Conservation (phyloP, 2,888 invertebrate genomes). For the Torymus aiolomorphi region DNA sequence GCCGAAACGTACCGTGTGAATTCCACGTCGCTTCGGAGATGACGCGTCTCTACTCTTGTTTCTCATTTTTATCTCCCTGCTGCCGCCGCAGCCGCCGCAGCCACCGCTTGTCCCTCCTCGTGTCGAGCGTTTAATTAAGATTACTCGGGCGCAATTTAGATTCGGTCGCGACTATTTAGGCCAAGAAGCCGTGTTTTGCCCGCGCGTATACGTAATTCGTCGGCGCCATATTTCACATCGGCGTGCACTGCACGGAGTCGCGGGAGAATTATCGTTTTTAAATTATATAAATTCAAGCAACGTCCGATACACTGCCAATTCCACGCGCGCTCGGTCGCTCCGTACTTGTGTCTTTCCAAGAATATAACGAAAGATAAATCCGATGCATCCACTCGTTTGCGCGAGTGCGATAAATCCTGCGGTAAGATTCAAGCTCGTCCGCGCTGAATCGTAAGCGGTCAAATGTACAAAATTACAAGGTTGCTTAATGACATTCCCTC, state of each 20-base stretch:
- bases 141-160: constrained; percentile 31
- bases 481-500: constrained; percentile 72
- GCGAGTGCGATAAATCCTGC: constrained; percentile 70
- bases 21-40: constrained; percentile 63
- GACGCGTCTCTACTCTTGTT: constrained; percentile 56
- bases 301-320: constrained; percentile 56
- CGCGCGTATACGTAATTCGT: not conserved
- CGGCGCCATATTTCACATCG: not conserved
- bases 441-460: constrained; percentile 72
- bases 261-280: constrained; percentile 13
- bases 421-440: constrained; percentile 63
- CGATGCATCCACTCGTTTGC: constrained; percentile 61
- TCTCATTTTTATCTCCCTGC: constrained; percentile 38
- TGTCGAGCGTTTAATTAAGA: constrained; percentile 31
- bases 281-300: constrained; percentile 11
- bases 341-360: constrained; percentile 56
- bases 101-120: not conserved
- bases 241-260: too few species aligned
- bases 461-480: constrained; percentile 75
- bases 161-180: constrained; percentile 28
- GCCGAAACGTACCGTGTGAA: constrained; percentile 70
- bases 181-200: constrained; percentile 22
- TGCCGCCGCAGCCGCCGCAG: too few species aligned
- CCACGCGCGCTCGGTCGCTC: not conserved
- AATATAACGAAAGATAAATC: constrained; percentile 56